A percentile compares a stretch with the other conserved stretches of the same genome.
These are phyloP conservation scores for Poliocrania exsul DNA, from an alignment of 2,797 vertebrate species.

Conservation along the genomic window DNA sequence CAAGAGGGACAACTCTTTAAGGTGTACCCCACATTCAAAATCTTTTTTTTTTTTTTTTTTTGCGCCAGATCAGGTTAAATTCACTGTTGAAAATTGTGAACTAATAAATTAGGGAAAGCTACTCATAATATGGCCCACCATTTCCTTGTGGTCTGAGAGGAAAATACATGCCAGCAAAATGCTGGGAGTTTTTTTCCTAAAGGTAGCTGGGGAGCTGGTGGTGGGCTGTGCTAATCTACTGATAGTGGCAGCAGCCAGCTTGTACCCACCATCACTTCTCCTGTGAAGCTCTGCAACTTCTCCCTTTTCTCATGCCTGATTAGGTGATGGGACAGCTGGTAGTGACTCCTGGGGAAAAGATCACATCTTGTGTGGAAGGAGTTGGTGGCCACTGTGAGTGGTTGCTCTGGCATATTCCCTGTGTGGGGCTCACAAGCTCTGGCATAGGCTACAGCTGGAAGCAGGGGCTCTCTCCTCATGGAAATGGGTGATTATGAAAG, in stretches of 20 bases:
- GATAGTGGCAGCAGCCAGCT: not conserved
- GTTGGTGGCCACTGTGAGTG: not conserved
- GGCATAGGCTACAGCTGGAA: not conserved
- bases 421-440: accelerated
- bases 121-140: not conserved
- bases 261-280: too few species aligned
- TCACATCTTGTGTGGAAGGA: not conserved
- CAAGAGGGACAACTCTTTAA: not conserved
- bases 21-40: not conserved
- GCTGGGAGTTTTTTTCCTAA: not conserved
- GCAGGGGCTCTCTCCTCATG: not conserved
- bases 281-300: not conserved
- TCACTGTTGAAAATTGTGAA: not conserved
- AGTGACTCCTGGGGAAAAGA: not conserved
- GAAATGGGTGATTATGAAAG: not conserved
- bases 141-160: not conserved
- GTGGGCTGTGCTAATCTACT: not conserved
- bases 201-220: accelerated
- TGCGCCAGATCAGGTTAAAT: not conserved
- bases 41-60: not conserved
- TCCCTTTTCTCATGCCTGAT: not conserved
- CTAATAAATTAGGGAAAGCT: not conserved
- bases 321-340: not conserved
- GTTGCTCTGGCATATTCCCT: not conserved
- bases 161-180: not conserved